phyloP scores from a whole-genome alignment of 1,140 invertebrate species.

The Bombus consobrinus region DNA sequence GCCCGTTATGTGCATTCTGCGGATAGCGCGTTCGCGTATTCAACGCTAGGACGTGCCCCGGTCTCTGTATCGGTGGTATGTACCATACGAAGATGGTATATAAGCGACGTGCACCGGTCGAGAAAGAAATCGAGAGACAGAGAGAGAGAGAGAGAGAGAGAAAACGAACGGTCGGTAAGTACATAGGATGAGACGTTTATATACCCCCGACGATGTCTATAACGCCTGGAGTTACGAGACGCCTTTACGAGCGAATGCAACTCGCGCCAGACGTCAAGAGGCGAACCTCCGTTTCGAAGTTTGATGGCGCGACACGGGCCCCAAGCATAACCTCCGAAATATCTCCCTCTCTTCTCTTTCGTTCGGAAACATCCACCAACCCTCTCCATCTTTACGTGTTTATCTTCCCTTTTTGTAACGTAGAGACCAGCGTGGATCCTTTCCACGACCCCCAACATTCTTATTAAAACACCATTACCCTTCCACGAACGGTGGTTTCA shows the following conservation, averaged over 20 bases:
- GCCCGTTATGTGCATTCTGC: slow-evolving; percentile 42
- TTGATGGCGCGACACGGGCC: slow-evolving; percentile 67
- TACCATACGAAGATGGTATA: neutral
- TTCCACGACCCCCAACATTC: neutral
- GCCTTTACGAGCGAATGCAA: slow-evolving; percentile 82
- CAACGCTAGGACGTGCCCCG: slow-evolving; percentile 11
- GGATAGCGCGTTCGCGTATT: slow-evolving; percentile 33
- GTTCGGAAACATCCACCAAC: neutral
- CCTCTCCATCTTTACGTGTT: neutral
- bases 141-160: neutral
- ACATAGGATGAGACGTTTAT: slow-evolving; percentile 83
- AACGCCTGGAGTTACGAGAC: slow-evolving; percentile 83
- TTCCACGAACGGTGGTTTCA: neutral
- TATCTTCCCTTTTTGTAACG: neutral
- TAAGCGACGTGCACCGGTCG: neutral
- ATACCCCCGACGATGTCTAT: slow-evolving; percentile 83
- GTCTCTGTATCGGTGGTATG: slow-evolving; percentile 22
- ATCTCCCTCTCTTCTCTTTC: slow-evolving; percentile 56
- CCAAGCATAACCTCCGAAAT: slow-evolving; percentile 71
- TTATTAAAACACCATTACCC: neutral
- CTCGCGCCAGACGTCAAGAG: slow-evolving; percentile 80
- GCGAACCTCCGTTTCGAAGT: slow-evolving; percentile 72
- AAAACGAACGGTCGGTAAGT: slow-evolving; percentile 71
- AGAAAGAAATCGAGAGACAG: neutral
- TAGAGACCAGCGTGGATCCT: too few relatives aligned